Evolutionary conservation across 2,797 vertebrate species (phyloP).

Genomic region (Euphonia xanthogaster): DNA sequence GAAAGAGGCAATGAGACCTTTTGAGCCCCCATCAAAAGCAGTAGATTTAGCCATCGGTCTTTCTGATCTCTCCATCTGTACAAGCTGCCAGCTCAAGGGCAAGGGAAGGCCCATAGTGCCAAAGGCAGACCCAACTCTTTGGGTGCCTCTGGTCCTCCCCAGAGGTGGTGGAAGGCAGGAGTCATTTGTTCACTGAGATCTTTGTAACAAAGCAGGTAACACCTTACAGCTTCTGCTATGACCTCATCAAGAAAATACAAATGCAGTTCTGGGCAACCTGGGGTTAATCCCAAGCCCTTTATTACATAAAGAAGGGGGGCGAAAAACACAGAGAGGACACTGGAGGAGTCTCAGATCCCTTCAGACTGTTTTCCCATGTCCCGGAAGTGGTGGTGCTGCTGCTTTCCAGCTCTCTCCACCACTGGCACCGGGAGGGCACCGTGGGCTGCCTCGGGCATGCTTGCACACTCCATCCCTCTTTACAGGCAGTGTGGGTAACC

Average conservation of each 20-base stretch:
- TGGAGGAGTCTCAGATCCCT: background rate
- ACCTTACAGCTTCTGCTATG: background rate
- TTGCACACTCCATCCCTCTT: background rate
- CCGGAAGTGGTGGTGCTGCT: background rate
- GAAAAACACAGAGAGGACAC: fast-evolving
- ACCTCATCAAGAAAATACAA: background rate
- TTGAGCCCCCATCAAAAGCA: background rate
- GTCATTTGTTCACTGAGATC: background rate
- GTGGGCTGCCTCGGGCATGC: fast-evolving
- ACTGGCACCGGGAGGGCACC: fast-evolving
- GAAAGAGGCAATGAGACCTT: background rate
- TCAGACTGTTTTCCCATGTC: background rate
- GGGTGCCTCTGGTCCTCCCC: fast-evolving
- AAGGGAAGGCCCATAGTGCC: background rate
- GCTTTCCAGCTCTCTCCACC: background rate
- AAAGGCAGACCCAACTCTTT: background rate
- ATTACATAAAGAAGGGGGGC: background rate
- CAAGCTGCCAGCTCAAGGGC: background rate
- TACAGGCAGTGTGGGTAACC: fast-evolving
- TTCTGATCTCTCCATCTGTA: background rate
- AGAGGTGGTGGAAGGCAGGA: background rate
- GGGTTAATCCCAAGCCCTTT: background rate
- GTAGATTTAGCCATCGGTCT: background rate
- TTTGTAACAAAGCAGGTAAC: background rate
- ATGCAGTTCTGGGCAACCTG: background rate